These are phyloP conservation scores for Uropetala carovei DNA, from an alignment of 2,888 invertebrate species.

Conservation along the genomic window DNA sequence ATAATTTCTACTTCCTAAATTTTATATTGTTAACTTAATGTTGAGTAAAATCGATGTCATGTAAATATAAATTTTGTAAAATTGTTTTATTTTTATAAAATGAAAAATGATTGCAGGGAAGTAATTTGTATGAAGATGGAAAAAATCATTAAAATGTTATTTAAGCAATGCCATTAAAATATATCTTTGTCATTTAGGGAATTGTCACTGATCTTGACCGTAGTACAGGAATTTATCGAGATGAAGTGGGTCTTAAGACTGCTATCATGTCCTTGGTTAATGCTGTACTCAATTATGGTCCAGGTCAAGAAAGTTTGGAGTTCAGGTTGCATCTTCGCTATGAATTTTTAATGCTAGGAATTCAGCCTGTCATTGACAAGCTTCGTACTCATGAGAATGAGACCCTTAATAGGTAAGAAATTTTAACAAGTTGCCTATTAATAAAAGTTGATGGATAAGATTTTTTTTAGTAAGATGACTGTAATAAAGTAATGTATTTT, in stretches of 20 bases:
- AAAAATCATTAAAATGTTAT: not conserved
- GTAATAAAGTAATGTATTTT: too few species aligned
- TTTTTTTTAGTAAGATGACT: not conserved
- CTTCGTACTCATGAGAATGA: slow-evolving; percentile 94
- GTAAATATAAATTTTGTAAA: not conserved
- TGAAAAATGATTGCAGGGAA: too few species aligned
- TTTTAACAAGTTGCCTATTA: not conserved
- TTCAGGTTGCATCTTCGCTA: slow-evolving; percentile 96
- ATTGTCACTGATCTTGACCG: slow-evolving; percentile 94
- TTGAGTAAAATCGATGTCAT: not conserved
- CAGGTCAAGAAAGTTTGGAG: slow-evolving; percentile 96
- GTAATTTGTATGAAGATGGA: not conserved
- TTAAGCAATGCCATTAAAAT: not conserved
- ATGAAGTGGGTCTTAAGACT: slow-evolving; percentile 95
- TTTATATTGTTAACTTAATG: not conserved
- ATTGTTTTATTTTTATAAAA: not conserved
- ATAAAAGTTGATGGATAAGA: not conserved
- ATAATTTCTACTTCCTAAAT: too few species aligned
- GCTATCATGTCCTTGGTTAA: slow-evolving; percentile 99
- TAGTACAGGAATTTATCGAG: slow-evolving; percentile 92
- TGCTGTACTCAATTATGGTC: slow-evolving; percentile 96
- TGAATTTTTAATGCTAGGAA: slow-evolving; percentile 97
- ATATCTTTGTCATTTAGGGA: slow-evolving; percentile 77
- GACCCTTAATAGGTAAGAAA: slow-evolving; percentile 84
- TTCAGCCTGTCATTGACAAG: slow-evolving; percentile 96